phyloP scores from a whole-genome alignment of 2,113 vertebrate species.

The Marcusenius ussheri region DNA sequence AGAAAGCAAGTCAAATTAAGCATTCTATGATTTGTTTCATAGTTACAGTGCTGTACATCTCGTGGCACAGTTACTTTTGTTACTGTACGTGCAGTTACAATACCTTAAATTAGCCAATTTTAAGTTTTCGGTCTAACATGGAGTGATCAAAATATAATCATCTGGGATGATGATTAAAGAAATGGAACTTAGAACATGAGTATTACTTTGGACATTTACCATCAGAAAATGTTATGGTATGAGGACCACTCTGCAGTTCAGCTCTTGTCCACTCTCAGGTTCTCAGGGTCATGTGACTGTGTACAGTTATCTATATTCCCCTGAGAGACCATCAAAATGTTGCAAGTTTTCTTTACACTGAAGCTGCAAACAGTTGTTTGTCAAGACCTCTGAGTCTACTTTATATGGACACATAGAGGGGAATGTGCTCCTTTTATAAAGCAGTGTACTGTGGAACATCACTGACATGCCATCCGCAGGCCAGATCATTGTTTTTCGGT shows the following conservation, averaged over 20 bases:
- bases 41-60: background rate
- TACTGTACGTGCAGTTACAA: conserved; percentile 19
- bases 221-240: background rate
- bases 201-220: background rate
- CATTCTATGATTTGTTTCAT: background rate
- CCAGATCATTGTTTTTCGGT: background rate
- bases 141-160: conserved; percentile 30
- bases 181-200: conserved; percentile 39
- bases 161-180: conserved; percentile 48
- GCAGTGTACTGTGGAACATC: background rate
- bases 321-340: background rate
- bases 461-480: background rate
- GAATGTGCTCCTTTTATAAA: background rate
- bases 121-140: conserved; percentile 29
- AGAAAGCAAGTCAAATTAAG: background rate
- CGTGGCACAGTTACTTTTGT: conserved; percentile 16
- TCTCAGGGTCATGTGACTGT: background rate
- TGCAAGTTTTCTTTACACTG: background rate
- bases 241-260: background rate
- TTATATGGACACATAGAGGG: background rate
- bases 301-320: background rate
- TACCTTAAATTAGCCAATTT: conserved; percentile 39
- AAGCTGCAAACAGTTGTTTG: background rate
- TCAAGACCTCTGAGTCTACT: background rate
- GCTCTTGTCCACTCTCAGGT: background rate